phyloP scores from a whole-genome alignment of 2,888 invertebrate species.

The Chrysolina haemoptera region DNA sequence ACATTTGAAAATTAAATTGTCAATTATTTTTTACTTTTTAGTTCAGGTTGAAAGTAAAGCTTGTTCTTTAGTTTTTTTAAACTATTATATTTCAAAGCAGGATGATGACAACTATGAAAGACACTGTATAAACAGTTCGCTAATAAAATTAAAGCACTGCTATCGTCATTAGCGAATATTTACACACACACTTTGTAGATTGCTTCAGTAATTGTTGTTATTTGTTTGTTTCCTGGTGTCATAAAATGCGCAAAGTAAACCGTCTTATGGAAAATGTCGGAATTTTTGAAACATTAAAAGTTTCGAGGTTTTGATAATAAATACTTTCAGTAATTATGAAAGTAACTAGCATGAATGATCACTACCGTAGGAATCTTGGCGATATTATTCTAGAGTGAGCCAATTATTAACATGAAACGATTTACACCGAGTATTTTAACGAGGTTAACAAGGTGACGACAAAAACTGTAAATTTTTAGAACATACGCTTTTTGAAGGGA shows the following conservation, averaged over 20 bases:
- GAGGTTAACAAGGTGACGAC: constrained; percentile 4
- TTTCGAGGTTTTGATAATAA: constrained; percentile 9
- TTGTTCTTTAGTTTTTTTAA: too few species aligned
- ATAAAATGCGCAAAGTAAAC: background rate
- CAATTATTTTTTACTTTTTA: too few species aligned
- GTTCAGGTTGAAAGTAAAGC: too few species aligned
- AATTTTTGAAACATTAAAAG: background rate
- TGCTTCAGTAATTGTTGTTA: background rate
- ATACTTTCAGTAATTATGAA: constrained; percentile 5
- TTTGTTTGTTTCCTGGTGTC: background rate
- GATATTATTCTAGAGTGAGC: background rate
- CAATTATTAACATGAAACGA: background rate
- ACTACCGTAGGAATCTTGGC: background rate
- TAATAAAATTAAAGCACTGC: background rate
- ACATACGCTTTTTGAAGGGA: background rate
- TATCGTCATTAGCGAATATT: background rate
- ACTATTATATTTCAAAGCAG: too few species aligned
- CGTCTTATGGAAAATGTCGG: background rate
- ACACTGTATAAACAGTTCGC: too few species aligned
- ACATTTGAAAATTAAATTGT: too few species aligned
- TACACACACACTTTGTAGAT: background rate
- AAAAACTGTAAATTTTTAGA: background rate
- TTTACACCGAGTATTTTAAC: constrained; percentile 6
- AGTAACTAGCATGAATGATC: constrained; percentile 5
- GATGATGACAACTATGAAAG: too few species aligned